Evolutionary conservation across 2,113 vertebrate species (phyloP), one percentile per base, ranked within the genome.

Genomic region (Apus apus): DNA sequence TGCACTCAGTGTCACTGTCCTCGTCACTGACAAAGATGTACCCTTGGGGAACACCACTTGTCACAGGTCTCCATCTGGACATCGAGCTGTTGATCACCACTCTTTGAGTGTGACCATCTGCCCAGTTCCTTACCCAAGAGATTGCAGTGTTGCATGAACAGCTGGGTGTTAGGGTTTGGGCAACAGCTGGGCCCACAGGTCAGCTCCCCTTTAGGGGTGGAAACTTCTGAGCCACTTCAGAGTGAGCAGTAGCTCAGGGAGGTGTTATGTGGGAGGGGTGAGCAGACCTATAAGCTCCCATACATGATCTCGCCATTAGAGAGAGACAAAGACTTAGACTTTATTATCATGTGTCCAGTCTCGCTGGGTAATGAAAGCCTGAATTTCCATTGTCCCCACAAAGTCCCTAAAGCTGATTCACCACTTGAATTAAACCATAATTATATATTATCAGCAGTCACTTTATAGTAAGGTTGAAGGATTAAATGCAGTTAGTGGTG

Each of bases 401-500:
- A 91, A 89, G 78, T 94, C 95, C 87, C 87, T 25, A 73, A 61
- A 83, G 89, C 60, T 34, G 67, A 87, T 67, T 85, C 81, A 80
- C 56, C 26, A 74, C 78, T 91, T 85, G 58, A 95, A 96, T 97
- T 84, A 90, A 92, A 66, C 76, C 48, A 65, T 96, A 89, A 97
- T 95, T 78, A 73, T 78, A 27, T 85, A 93, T 95, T 95, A 97
- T 82, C 94, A 95, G 79, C 80, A 96, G 46, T 93, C 90, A 93
- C 78, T 89, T 95, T 74, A 76, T 66, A 64, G 84, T 70, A 83
- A 92, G 70, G 85, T 45, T 94, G 86, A 94, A 91, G 65, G 80
- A 95, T 94, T 92, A 96, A 96, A 96, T 82, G 96, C 74, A 87
- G 92, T 94, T 95, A 97, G 86, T 0, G 2, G 74, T 95, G 93